Evolutionary conservation across 2,113 vertebrate genomes (phyloP).

Genomic region (Chaetodon auriga): DNA sequence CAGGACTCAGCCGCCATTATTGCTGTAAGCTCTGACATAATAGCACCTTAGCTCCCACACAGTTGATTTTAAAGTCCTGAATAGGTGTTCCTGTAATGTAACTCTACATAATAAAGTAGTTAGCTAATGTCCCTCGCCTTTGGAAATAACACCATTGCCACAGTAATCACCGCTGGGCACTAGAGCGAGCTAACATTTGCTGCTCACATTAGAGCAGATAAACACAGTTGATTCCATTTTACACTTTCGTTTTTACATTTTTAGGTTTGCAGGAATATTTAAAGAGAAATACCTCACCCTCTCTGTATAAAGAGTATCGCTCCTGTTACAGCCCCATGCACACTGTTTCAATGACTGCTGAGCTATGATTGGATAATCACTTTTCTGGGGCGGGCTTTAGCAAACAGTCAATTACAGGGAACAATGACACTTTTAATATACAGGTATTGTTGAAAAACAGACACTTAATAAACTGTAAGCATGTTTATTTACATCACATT

Average conservation of each 20-base stretch:
- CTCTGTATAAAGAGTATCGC: too few species aligned
- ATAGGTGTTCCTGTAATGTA: background rate
- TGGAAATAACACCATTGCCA: background rate
- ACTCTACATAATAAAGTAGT: background rate
- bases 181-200: too few species aligned
- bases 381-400: too few species aligned
- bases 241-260: background rate
- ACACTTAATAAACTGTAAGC: slow-evolving; percentile 25
- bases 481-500: slow-evolving; percentile 77
- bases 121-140: background rate
- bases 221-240: background rate
- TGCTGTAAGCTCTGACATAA: background rate
- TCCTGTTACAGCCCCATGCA: background rate
- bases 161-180: too few species aligned
- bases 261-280: background rate
- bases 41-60: background rate
- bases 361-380: background rate
- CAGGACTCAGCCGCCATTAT: too few species aligned
- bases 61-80: background rate
- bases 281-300: background rate
- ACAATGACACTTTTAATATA: too few species aligned
- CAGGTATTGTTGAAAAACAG: background rate
- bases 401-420: too few species aligned
- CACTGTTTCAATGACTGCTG: too few species aligned
- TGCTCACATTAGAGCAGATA: too few species aligned